These are phyloP conservation scores for Chromis chromis DNA, from an alignment of 2,797 vertebrate genomes.

Conservation along the genomic window DNA sequence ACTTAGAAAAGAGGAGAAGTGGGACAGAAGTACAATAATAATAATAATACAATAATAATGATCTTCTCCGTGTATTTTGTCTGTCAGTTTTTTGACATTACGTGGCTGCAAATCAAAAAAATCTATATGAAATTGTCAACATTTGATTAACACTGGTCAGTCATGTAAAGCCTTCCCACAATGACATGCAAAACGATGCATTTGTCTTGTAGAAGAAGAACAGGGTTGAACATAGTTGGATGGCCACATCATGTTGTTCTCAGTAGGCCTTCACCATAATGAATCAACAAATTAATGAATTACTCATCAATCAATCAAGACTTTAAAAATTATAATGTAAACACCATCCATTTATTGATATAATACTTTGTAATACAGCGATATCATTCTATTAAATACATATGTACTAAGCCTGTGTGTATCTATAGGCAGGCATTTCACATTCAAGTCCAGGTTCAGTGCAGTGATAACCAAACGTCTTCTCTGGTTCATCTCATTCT, in stretches of 20 bases:
- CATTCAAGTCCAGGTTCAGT: constrained; percentile 76
- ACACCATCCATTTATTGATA: constrained; percentile 79
- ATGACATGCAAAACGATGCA: no score
- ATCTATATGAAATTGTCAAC: no score
- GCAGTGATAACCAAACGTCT: constrained; percentile 57
- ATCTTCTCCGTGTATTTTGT: no score
- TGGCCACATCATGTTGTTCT: neutral
- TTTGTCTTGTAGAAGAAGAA: no score
- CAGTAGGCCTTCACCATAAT: neutral
- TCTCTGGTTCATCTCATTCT: constrained; percentile 28
- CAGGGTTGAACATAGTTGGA: no score
- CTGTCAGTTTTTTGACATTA: no score
- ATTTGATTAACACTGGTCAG: no score
- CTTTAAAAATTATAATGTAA: constrained; percentile 61
- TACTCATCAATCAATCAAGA: constrained; percentile 13
- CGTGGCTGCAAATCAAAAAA: no score
- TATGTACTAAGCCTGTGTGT: constrained; percentile 70
- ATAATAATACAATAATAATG: no score
- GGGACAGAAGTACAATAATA: no score
- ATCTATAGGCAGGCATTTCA: constrained; percentile 70
- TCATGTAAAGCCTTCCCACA: no score
- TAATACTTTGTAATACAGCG: constrained; percentile 71
- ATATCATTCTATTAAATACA: constrained; percentile 76
- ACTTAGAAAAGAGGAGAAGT: no score
- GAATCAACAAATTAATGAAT: neutral